phyloP scores from a whole-genome alignment of 2,797 vertebrate genomes.

The Sebastes minor region DNA sequence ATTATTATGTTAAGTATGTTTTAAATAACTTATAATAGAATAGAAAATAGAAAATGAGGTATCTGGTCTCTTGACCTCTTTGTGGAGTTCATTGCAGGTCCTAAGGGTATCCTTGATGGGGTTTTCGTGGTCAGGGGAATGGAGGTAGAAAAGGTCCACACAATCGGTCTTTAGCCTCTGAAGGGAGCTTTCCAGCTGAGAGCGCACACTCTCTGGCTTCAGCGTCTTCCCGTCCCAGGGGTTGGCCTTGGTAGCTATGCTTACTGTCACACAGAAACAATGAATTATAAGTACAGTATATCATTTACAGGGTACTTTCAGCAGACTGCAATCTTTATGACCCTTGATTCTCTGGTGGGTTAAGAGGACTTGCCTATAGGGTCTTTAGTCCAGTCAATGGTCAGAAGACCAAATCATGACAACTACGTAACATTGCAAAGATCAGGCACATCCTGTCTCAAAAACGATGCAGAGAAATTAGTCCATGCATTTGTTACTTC shows the following conservation, averaged over 20 bases:
- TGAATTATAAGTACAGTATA: neutral
- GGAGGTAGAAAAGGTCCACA: slow-evolving; percentile 96
- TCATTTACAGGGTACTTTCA: neutral
- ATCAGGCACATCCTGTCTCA: too few relatives aligned
- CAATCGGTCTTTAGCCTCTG: slow-evolving; percentile 78
- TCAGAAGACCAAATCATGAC: too few relatives aligned
- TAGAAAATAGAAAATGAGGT: neutral
- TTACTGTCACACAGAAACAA: slow-evolving; percentile 79
- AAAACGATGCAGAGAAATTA: too few relatives aligned
- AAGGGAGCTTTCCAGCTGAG: slow-evolving; percentile 90
- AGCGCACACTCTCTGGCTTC: slow-evolving; percentile 87
- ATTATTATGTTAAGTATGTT: neutral
- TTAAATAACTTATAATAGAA: neutral
- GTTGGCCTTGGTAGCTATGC: slow-evolving; percentile 94
- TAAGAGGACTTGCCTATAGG: neutral
- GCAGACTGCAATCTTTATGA: neutral
- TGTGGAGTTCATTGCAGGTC: slow-evolving; percentile 91
- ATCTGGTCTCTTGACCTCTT: slow-evolving; percentile 80
- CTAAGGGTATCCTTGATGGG: slow-evolving; percentile 89
- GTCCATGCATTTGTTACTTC: too few relatives aligned
- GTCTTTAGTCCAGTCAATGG: too few relatives aligned
- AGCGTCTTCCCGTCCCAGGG: slow-evolving; percentile 92
- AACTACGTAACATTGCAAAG: too few relatives aligned
- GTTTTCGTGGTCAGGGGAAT: slow-evolving; percentile 89
- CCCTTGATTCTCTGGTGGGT: neutral